Base-by-base conservation (phyloP, 2,113 vertebrate species). In the Athene noctua region DNA sequence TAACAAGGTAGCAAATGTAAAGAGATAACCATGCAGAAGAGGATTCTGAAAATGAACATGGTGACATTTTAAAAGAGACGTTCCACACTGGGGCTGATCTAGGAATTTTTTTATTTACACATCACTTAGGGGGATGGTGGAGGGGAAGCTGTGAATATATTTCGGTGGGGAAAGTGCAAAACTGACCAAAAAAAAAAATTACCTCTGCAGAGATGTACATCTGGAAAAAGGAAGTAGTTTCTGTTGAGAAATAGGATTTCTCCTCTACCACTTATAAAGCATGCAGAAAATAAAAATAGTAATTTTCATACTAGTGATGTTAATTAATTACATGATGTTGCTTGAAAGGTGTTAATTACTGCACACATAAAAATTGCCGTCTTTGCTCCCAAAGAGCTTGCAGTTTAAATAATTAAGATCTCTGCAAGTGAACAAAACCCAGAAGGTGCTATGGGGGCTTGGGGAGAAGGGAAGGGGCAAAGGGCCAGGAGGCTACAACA, bases 1-100 rank as follows among this genome's bases (percentile, higher is more conserved):
- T 97, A 97, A 97, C 98, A 97, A 97, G 96, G 94, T 95, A 96
- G 97, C 95, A 95, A 97, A 97, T 96, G 96, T 96, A 93, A 96
- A 96, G 94, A 95, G 95, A 97, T 96, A 97, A 93, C 92, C 55
- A 92, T 81, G 94, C 92, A 93, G 94, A 94, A 95, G 91, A 70
- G 70, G 86, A 85, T 88, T 87, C 83, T 95, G 86, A 88, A 91
- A 92, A 95, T 90, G 94, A 91, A 75, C 71, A 82, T 3, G 3
- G 66, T 89, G 93, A 92, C 89, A 87, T 92, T 88, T 96, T 94
- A 94, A 95, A 90, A 86, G 70, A 94, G 94, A 82, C 4, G 1
- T 96, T 97, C 81, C 72, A 42, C 82, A 65, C 26, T 86, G 89
- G 63, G 84, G 30, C 72, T 92, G 91, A 91, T 94, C 96, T 96